Evolutionary conservation across 2,888 invertebrate species (phyloP), one percentile per base, ranked within the genome.

Genomic region (Phortica okadai): DNA sequence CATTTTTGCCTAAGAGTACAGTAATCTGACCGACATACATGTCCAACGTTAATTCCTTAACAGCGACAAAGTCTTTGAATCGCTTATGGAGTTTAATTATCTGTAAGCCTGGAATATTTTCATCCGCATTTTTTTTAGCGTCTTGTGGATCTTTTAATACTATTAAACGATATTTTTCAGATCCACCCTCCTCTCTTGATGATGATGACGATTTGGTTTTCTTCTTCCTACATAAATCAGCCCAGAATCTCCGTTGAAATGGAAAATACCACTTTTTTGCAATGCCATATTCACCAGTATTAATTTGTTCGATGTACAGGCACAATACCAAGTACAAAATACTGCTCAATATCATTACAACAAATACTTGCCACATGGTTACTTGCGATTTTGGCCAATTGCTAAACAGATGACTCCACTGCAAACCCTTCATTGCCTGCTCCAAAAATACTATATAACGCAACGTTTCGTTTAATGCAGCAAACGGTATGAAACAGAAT

Each of bases 1-100:
- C 98, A 74, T 89, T 89, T 76, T 95, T 95, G 0, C 96, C 96
- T 33, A 96, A 91, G 16, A 96, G 89, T 6, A 96, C 96, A 0
- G 97, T 97, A 80, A 97, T 97, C 92, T 98, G 97, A 77, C 95
- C 95, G 86, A 96, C 94, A 88, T 95, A 97, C 93, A 97, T 95
- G 83, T 96, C 95, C 76, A 97, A 84, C 21, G 93, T 93, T 73
- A 97, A 91, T 81, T 94, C 93, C 77, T 93, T 92, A 0, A 96
- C 95, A 0, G 94, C 95, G 5, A 91, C 84, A 86, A 89, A 92
- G 2, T 88, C 90, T 0, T 91, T 92, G 83, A 92, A 95, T 0
- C 92, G 89, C 92, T 96, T 96, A 0, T 92, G 92, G 44, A 96
- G 86, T 93, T 93, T 90, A 92, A 91, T 73, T 93, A 93, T 85